phyloP scores from a whole-genome alignment of 1,140 invertebrate genomes.

The Andrena cerasifolii region DNA sequence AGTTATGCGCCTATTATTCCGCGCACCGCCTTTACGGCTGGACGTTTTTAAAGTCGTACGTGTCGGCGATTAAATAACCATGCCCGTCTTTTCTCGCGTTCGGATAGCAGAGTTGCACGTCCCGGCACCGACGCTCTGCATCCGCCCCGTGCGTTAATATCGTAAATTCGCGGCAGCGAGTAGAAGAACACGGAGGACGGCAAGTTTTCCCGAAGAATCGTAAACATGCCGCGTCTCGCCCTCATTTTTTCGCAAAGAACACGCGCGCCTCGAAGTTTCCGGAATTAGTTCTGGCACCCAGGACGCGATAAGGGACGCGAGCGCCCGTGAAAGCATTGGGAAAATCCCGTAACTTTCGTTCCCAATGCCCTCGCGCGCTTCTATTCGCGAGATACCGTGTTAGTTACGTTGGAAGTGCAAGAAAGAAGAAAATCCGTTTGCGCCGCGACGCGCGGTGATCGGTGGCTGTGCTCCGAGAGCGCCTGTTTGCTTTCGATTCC shows the following conservation, averaged over 20 bases:
- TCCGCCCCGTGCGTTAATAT: conserved; percentile 38
- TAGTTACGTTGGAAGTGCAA: conserved; percentile 13
- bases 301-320: conserved; percentile 14
- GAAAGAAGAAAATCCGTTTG: background rate
- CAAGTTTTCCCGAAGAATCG: conserved; percentile 28
- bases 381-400: conserved; percentile 12
- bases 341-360: conserved; percentile 37
- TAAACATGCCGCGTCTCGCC: conserved; percentile 15
- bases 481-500: conserved; percentile 1
- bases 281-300: conserved; percentile 50
- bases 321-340: conserved; percentile 33
- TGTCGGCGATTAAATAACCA: conserved; percentile 34
- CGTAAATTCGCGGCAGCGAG: conserved; percentile 20
- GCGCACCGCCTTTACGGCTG: background rate
- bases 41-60: conserved; percentile 19
- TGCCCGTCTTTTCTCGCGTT: background rate
- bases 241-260: background rate
- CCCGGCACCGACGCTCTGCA: background rate
- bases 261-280: conserved; percentile 33
- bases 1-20: conserved; percentile 35
- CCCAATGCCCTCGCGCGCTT: background rate
- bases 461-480: too few relatives aligned
- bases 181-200: background rate
- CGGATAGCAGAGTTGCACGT: background rate
- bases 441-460: too few relatives aligned